A percentile compares a stretch with the other conserved stretches of the same genome.
Conservation (phyloP, 1,140 invertebrate species). For the Schlechtendalia chinensis region DNA sequence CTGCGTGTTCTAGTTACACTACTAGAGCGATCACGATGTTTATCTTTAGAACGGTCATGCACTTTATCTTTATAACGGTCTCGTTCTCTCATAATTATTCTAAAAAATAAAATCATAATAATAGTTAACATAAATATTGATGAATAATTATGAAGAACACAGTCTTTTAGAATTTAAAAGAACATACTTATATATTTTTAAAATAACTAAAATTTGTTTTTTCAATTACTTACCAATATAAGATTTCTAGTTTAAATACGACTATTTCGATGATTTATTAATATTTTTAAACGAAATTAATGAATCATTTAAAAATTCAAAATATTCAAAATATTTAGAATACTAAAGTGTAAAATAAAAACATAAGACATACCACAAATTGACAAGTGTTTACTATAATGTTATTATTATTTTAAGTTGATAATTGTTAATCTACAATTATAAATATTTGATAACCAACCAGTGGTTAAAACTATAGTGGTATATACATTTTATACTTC, state of each 20-base stretch:
- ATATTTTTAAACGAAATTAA: too few relatives aligned
- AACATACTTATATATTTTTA: not conserved
- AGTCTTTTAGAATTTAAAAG: not conserved
- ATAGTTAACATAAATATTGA: not conserved
- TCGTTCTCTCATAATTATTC: conserved; percentile 40
- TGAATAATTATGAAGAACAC: not conserved
- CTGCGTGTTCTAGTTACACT: conserved; percentile 35
- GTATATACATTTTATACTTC: too few relatives aligned
- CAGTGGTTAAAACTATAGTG: too few relatives aligned
- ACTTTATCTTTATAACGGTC: conserved; percentile 37
- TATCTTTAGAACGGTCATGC: conserved; percentile 35
- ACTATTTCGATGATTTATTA: not conserved
- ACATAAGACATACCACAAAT: too few relatives aligned
- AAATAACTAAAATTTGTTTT: not conserved
- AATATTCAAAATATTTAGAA: too few relatives aligned
- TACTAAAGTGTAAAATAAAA: too few relatives aligned
- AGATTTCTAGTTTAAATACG: not conserved
- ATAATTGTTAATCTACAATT: too few relatives aligned
- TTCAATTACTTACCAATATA: not conserved
- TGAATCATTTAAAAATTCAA: too few relatives aligned
- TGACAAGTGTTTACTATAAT: too few relatives aligned
- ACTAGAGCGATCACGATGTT: conserved; percentile 18
- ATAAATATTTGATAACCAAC: too few relatives aligned
- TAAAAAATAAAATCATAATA: conserved; percentile 32
- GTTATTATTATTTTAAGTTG: too few relatives aligned